Conservation (phyloP, 2,797 vertebrate genomes). For the Gambusia yucatana region DNA sequence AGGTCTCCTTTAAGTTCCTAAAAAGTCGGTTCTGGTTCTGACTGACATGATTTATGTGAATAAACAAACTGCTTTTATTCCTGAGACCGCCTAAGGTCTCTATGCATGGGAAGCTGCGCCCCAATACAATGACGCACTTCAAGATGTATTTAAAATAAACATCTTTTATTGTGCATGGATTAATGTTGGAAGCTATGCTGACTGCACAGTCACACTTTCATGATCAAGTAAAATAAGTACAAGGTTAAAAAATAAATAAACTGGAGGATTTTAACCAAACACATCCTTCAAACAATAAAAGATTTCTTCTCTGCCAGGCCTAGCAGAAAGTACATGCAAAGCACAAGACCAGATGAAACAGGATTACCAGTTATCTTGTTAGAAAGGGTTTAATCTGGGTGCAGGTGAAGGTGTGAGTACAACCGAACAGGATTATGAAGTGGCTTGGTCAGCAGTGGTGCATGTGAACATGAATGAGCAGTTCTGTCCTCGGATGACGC, state of each 20-base stretch:
- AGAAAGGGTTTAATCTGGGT: constrained; percentile 61
- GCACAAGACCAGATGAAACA: constrained; percentile 34
- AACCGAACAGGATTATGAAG: constrained; percentile 29
- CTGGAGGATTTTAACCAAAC: background rate
- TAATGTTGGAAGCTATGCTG: constrained; percentile 16
- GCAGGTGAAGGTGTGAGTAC: constrained; percentile 22
- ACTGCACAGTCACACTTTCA: background rate
- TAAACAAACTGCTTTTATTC: background rate
- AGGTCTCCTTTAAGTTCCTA: background rate
- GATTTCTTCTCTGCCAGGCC: background rate
- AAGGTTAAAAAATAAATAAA: constrained; percentile 1
- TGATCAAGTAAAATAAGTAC: constrained; percentile 4
- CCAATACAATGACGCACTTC: constrained; percentile 21
- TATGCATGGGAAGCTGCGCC: constrained; percentile 27
- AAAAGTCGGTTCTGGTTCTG: background rate
- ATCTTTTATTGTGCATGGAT: constrained; percentile 26
- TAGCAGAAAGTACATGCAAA: background rate
- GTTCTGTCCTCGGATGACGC: constrained; percentile 6
- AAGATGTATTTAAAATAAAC: constrained; percentile 53
- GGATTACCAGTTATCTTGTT: constrained; percentile 51
- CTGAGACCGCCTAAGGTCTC: constrained; percentile 32
- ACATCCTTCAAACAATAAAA: constrained; percentile 5
- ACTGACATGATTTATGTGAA: background rate
- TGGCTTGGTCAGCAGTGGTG: constrained; percentile 51
- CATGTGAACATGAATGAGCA: constrained; percentile 41